Evolutionary conservation across 2,888 invertebrate species (phyloP).

Genomic region (Argyra leucocephala): DNA sequence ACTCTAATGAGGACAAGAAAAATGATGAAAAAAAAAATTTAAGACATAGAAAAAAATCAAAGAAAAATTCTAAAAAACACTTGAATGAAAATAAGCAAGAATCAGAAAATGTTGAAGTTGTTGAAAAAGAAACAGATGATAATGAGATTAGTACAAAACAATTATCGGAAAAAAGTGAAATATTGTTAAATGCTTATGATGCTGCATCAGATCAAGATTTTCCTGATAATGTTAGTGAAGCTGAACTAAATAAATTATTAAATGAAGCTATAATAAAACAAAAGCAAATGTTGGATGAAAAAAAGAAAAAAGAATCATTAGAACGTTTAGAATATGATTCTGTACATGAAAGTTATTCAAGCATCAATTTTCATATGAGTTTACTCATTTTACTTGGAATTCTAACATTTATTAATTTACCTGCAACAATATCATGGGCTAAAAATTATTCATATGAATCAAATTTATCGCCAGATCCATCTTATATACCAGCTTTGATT

Average conservation of each 20-base stretch:
- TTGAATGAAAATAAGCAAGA: background rate
- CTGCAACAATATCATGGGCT: constrained; percentile 69
- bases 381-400: constrained; percentile 59
- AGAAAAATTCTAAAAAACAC: constrained; percentile 8
- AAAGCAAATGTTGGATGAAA: constrained; percentile 21
- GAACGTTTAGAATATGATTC: constrained; percentile 28
- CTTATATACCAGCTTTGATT: constrained; percentile 49
- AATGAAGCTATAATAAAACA: constrained; percentile 25
- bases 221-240: constrained; percentile 20
- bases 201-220: background rate
- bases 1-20: constrained; percentile 10
- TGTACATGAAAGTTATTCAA: constrained; percentile 37
- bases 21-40: constrained; percentile 8
- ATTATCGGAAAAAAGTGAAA: constrained; percentile 8
- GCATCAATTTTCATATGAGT: constrained; percentile 64
- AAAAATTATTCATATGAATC: constrained; percentile 50
- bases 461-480: constrained; percentile 50
- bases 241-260: constrained; percentile 26
- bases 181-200: background rate
- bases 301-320: constrained; percentile 24
- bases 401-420: constrained; percentile 58
- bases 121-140: background rate
- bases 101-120: background rate
- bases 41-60: background rate
- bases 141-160: background rate